A percentile compares a stretch with the other conserved stretches of the same genome.
phyloP scores from a whole-genome alignment of 1,140 invertebrate species.

The Phymastichus coffea region DNA sequence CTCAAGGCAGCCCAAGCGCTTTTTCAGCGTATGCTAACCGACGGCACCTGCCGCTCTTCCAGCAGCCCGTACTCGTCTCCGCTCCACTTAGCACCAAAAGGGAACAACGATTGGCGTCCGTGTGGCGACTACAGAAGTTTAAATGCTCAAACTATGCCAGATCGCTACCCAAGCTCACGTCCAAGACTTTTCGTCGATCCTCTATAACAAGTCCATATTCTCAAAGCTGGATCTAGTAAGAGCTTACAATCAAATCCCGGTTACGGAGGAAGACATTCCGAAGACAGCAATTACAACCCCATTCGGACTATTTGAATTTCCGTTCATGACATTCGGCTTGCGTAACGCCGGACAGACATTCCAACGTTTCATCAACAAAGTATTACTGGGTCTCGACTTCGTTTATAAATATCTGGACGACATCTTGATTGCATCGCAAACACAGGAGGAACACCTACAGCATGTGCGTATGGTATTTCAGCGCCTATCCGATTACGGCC shows the following conservation, averaged over 20 bases:
- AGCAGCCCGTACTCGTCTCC: background rate
- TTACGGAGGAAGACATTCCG: background rate
- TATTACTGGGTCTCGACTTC: background rate
- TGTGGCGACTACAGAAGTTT: constrained; percentile 8
- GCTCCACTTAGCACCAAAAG: background rate
- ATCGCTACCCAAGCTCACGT: background rate
- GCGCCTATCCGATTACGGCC: constrained; percentile 13
- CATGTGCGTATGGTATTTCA: constrained; percentile 16
- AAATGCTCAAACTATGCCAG: constrained; percentile 1
- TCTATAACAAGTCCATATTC: background rate
- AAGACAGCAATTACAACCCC: background rate
- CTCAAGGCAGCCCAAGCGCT: background rate
- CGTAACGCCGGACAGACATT: background rate
- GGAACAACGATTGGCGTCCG: background rate
- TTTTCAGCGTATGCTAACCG: background rate
- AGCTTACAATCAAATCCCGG: no score
- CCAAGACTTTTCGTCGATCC: background rate
- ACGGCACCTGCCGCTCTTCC: background rate
- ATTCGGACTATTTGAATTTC: background rate
- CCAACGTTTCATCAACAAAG: background rate
- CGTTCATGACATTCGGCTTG: background rate
- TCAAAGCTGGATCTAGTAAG: background rate
- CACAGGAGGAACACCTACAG: background rate
- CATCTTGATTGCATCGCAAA: background rate
- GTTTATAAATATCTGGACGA: background rate